Base-by-base conservation (phyloP, 2,888 invertebrate genomes). In the Thymelicus acteon region DNA sequence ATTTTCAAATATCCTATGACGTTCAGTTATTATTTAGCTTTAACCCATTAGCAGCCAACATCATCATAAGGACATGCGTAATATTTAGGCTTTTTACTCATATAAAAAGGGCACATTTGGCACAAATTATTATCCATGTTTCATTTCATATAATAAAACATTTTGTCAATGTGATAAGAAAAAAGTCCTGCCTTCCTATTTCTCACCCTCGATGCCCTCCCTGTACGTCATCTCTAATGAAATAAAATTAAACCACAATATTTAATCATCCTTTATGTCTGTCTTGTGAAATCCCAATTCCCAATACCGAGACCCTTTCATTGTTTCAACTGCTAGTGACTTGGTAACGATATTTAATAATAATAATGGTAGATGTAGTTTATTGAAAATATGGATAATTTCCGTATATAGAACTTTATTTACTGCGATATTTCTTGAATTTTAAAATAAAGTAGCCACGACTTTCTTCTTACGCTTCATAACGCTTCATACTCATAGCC, bases 181-280 rank as follows among this genome's bases (percentile, higher is more conserved):
- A 12, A 12, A 15, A n/a, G n/a, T 49, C n/a, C n/a, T 49, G 15
- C 15, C 49, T 49, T 12, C 49, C 49, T 49, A 15, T 49, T 49
- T 6, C 15, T 49, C 15, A 31, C 63, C 49, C 64, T 49, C 31
- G 39, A 15, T 37, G 15, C 15, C 57, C 37, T 15, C 40, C 48
- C 39, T n/a, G 40, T 58, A 70, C 64, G 61, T 70, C 60, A 70
- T 64, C 62, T 40, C 15, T 64, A 70, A 70, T 70, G 58, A 64
- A 70, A 70, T 70, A 70, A 64, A 60, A 64, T 69, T 69, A 69
- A 64, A 63, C 63, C 69, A n/a, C 58, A 64, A 64, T 69, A 69
- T 69, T 63, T 63, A 64, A 70, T 70, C 70, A 64, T 64, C 70
- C 60, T 70, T 70, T 64, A 70, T 64, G 70, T 70, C 63, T 60